Evolutionary conservation across 2,797 vertebrate genomes (phyloP).

Genomic region (Pelodytes ibericus): DNA sequence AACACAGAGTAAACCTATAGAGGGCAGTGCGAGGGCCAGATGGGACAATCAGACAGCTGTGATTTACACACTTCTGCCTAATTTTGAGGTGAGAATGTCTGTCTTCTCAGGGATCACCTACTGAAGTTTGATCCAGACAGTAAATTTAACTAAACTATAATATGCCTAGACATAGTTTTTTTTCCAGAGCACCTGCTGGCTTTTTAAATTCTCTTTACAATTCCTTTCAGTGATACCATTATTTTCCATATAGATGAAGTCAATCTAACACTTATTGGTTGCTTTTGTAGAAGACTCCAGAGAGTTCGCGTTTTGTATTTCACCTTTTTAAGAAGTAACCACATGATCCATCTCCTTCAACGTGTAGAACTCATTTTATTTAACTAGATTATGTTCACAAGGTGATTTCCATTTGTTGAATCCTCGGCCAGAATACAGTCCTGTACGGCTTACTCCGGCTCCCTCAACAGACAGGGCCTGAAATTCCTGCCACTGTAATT

Average conservation of each 20-base stretch:
- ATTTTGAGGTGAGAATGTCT: neutral
- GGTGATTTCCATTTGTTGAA: neutral
- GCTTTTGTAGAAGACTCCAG: neutral
- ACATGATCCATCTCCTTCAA: neutral
- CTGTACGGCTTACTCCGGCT: no score
- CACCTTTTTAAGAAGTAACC: neutral
- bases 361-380: neutral
- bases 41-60: conserved; percentile 3
- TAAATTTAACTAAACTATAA: neutral
- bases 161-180: neutral
- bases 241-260: neutral
- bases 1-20: conserved; percentile 15
- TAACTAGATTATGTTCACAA: neutral
- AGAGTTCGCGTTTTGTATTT: neutral
- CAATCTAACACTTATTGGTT: neutral
- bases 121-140: neutral
- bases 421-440: neutral
- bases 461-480: no score
- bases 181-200: neutral
- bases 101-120: neutral
- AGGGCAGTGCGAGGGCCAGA: conserved; percentile 6
- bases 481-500: no score
- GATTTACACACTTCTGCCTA: conserved; percentile 3
- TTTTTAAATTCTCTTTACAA: neutral
- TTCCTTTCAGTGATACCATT: neutral